These are phyloP conservation scores for Amazona vittata DNA, from an alignment of 2,113 vertebrate genomes.

Conservation along the genomic window DNA sequence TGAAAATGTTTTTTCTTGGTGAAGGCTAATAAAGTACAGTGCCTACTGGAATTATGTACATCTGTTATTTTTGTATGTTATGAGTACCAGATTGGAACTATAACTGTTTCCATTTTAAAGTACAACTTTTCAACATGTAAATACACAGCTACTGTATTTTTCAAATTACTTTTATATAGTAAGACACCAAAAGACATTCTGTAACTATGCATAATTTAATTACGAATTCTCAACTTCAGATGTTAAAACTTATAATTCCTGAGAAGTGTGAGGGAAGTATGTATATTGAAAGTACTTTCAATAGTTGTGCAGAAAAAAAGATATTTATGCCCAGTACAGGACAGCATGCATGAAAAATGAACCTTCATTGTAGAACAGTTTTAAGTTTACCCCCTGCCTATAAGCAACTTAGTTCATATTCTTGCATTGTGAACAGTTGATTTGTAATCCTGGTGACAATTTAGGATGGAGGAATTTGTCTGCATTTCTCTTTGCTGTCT, in stretches of 20 bases:
- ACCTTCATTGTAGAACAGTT: neutral
- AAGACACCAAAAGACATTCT: neutral
- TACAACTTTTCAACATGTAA: neutral
- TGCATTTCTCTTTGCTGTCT: neutral
- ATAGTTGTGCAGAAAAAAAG: neutral
- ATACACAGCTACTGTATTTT: neutral
- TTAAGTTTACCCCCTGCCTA: neutral
- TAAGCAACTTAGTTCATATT: neutral
- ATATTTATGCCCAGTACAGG: neutral
- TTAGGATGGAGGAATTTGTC: neutral
- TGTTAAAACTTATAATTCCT: neutral
- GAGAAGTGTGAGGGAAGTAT: neutral
- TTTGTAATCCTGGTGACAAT: neutral
- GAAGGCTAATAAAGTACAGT: neutral
- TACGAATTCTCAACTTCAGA: neutral
- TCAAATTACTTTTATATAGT: neutral
- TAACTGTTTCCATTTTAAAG: slow-evolving; percentile 4
- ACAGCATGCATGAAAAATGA: neutral
- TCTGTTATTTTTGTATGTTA: slow-evolving; percentile 16
- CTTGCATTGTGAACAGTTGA: neutral
- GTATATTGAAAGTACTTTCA: neutral
- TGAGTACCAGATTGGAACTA: neutral
- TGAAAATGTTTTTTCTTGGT: slow-evolving; percentile 19
- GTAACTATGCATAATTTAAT: neutral
- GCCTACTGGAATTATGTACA: neutral